Conservation (phyloP, 2,113 vertebrate species). For the Talpa occidentalis region DNA sequence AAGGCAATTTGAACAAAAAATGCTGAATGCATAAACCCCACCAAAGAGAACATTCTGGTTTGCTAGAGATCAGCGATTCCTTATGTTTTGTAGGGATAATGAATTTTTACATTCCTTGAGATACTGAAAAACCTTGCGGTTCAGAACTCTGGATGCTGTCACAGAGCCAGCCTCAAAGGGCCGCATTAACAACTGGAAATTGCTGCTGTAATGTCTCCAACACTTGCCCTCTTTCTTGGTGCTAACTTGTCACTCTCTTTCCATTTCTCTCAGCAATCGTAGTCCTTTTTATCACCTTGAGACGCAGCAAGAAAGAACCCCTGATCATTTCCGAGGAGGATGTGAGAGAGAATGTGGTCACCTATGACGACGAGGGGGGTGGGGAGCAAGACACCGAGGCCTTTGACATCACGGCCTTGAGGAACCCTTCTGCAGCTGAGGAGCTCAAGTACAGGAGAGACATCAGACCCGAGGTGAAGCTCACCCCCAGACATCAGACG, state of each 20-base stretch:
- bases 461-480: slow-evolving; percentile 90
- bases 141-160: background rate
- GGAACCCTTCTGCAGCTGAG: slow-evolving; percentile 95
- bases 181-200: background rate
- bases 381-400: slow-evolving; percentile 98
- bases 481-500: slow-evolving; percentile 83
- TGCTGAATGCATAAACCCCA: background rate
- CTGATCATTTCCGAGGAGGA: slow-evolving; percentile 98
- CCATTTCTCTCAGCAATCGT: slow-evolving; percentile 91
- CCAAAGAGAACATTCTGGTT: background rate
- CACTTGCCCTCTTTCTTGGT: background rate
- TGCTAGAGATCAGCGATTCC: background rate
- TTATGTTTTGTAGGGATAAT: background rate
- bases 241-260: slow-evolving; percentile 38
- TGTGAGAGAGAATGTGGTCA: slow-evolving; percentile 97
- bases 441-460: slow-evolving; percentile 95
- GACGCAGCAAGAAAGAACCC: slow-evolving; percentile 95
- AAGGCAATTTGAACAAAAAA: background rate
- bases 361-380: slow-evolving; percentile 97
- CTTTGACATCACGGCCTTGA: slow-evolving; percentile 96
- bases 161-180: accelerated
- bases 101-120: background rate
- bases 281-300: slow-evolving; percentile 95
- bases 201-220: background rate
- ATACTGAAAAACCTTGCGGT: background rate